Evolutionary conservation across 2,797 vertebrate genomes (phyloP).

Genomic region (Morus bassanus): DNA sequence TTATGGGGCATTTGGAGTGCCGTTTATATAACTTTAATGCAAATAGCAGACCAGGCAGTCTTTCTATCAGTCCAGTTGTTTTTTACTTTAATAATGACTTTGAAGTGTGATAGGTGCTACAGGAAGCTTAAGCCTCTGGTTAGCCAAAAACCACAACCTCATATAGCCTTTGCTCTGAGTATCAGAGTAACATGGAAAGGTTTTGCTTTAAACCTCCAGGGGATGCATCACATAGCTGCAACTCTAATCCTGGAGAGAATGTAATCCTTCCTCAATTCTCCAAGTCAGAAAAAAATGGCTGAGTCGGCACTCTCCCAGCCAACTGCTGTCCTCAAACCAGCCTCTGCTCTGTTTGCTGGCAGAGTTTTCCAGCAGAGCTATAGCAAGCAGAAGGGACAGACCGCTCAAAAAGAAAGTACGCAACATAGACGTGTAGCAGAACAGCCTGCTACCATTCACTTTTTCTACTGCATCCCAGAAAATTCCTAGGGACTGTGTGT

Average conservation of each 20-base stretch:
- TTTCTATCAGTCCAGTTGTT: background rate
- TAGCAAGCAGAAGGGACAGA: background rate
- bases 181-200: background rate
- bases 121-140: background rate
- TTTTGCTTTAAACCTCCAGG: constrained; percentile 10
- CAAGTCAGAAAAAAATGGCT: background rate
- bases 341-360: background rate
- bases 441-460: background rate
- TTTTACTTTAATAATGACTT: background rate
- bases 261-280: background rate
- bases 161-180: background rate
- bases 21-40: background rate
- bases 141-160: background rate
- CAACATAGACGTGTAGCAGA: background rate
- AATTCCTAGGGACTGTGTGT: background rate
- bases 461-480: background rate
- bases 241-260: background rate
- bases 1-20: background rate
- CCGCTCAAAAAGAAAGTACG: background rate
- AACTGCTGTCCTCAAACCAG: background rate
- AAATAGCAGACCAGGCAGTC: background rate
- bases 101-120: background rate
- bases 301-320: background rate
- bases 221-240: constrained; percentile 7
- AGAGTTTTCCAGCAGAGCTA: background rate